Evolutionary conservation across 2,113 vertebrate genomes (phyloP).

Genomic region (Triplophysa tibetana): DNA sequence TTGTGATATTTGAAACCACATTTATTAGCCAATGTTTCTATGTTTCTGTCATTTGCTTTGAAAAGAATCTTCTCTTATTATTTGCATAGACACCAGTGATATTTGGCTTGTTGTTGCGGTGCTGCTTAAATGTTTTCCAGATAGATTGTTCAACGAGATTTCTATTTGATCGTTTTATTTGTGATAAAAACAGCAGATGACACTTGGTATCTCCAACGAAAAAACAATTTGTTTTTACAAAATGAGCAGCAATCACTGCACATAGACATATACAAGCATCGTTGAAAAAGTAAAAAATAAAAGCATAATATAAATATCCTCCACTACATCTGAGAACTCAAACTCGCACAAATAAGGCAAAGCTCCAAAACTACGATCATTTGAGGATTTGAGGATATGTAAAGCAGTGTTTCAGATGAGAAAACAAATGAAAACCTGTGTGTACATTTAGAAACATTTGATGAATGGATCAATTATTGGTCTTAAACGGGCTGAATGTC

Average conservation of each 20-base stretch:
- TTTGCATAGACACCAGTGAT: not conserved
- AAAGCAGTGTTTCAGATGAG: not conserved
- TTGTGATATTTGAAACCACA: too few relatives aligned
- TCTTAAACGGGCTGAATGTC: constrained; percentile 32
- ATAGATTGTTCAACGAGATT: not conserved
- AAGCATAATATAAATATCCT: not conserved
- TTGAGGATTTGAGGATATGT: not conserved
- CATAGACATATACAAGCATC: constrained; percentile 53
- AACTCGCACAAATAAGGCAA: constrained; percentile 2
- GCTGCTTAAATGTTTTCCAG: too few relatives aligned
- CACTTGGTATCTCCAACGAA: constrained; percentile 66
- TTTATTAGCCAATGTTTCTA: too few relatives aligned
- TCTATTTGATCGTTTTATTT: not conserved
- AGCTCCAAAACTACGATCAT: constrained; percentile 11
- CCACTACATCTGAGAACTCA: not conserved
- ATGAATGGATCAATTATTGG: constrained; percentile 44
- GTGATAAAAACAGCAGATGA: constrained; percentile 70
- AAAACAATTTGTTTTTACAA: constrained; percentile 58
- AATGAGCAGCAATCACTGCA: constrained; percentile 62
- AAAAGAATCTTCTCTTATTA: too few relatives aligned
- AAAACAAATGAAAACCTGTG: constrained; percentile 1
- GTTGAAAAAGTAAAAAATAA: constrained; percentile 43
- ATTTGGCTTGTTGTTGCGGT: too few relatives aligned
- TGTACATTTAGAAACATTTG: constrained; percentile 10
- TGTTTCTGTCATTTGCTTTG: too few relatives aligned